Evolutionary conservation across 2,888 invertebrate species (phyloP).

Genomic region (Drosophila neutralis): DNA sequence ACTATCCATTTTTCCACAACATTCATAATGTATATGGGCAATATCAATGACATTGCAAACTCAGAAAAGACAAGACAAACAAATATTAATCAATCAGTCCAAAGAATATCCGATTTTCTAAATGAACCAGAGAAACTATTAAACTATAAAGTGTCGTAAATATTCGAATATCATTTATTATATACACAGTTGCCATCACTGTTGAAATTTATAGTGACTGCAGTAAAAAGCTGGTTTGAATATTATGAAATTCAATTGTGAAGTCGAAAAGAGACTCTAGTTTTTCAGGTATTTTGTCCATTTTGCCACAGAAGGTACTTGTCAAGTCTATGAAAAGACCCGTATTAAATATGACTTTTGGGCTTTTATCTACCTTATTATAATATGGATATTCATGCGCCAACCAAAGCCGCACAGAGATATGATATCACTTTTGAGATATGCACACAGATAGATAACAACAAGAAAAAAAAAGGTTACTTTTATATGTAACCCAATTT

Average conservation of each 20-base stretch:
- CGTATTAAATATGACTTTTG: constrained; percentile 23
- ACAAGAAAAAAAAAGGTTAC: constrained; percentile 14
- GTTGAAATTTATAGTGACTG: not conserved
- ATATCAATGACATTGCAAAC: not conserved
- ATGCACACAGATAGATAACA: constrained; percentile 35
- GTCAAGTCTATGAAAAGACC: not conserved
- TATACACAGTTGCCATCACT: too few species aligned
- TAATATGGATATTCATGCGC: constrained; percentile 39
- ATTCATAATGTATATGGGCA: too few species aligned
- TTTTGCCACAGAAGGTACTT: not conserved
- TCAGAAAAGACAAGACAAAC: not conserved
- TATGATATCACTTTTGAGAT: constrained; percentile 54
- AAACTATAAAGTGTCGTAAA: not conserved
- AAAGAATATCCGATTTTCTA: not conserved
- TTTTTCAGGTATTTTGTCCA: not conserved
- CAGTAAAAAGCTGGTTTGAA: not conserved
- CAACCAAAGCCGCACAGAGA: constrained; percentile 13
- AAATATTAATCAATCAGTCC: not conserved
- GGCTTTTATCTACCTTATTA: constrained; percentile 31
- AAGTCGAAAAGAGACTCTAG: not conserved
- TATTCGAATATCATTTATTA: not conserved
- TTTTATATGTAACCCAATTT: constrained; percentile 60
- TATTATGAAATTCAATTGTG: not conserved
- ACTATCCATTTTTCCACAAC: not conserved
- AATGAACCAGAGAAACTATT: not conserved